Conservation (phyloP, 2,797 vertebrate genomes). For the Peromyscus melanophrys region DNA sequence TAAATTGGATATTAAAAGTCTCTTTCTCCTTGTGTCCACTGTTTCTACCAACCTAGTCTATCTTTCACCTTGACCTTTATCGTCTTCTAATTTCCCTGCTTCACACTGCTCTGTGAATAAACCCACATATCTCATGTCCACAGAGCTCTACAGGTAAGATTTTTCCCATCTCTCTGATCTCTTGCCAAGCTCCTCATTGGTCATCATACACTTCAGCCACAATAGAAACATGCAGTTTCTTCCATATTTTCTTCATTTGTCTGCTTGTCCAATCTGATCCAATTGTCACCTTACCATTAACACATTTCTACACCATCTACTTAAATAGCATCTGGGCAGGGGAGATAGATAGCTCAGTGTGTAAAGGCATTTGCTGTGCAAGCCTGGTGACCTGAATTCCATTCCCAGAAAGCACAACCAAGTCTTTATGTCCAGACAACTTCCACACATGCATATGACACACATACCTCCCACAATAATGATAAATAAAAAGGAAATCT, state of each 20-base stretch:
- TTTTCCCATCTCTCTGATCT: constrained; percentile 16
- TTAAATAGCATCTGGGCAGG: constrained; percentile 9
- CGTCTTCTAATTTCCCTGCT: constrained; percentile 11
- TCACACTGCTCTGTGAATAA: constrained; percentile 36
- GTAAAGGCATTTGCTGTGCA: background rate
- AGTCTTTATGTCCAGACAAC: background rate
- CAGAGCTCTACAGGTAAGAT: background rate
- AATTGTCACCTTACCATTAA: constrained; percentile 42
- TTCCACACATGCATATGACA: background rate
- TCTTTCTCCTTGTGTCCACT: background rate
- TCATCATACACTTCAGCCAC: background rate
- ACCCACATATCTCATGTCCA: background rate
- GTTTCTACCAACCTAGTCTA: background rate
- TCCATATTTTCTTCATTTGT: background rate
- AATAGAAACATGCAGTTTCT: background rate
- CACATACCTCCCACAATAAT: background rate
- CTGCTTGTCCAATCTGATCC: background rate
- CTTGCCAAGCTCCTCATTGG: background rate
- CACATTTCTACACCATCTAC: constrained; percentile 13
- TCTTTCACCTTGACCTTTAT: background rate
- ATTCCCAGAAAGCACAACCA: background rate
- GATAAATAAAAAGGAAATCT: background rate
- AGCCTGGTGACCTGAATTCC: background rate
- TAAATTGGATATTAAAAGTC: constrained; percentile 31
- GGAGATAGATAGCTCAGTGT: background rate